Conservation (phyloP, 1,140 invertebrate genomes). For the Matsumurasca onukii region DNA sequence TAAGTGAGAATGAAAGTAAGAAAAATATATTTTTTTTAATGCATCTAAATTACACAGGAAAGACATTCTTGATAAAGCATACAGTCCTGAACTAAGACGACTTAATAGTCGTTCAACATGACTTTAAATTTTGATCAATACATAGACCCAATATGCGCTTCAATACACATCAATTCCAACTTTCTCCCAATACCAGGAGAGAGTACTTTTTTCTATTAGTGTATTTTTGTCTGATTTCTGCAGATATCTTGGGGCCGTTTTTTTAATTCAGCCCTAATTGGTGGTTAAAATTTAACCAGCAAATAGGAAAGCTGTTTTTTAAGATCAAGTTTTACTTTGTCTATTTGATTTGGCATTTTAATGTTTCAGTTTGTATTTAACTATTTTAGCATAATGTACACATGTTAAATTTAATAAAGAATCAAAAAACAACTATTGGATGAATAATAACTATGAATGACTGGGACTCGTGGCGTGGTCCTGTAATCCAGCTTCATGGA, state of each 20-base stretch:
- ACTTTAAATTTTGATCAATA: neutral
- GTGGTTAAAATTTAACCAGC: too few relatives aligned
- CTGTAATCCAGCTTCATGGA: too few relatives aligned
- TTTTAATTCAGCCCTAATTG: neutral
- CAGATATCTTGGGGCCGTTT: neutral
- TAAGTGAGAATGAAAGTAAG: neutral
- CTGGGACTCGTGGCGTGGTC: too few relatives aligned
- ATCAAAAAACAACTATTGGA: too few relatives aligned
- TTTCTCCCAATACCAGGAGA: neutral
- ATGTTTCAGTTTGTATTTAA: too few relatives aligned
- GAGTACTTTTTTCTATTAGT: neutral
- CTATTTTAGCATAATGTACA: too few relatives aligned
- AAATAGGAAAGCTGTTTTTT: neutral
- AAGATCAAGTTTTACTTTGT: neutral
- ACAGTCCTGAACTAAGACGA: neutral
- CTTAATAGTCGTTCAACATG: neutral
- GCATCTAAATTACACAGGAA: neutral
- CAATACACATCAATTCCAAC: neutral
- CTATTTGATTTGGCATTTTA: too few relatives aligned
- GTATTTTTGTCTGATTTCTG: conserved; percentile 2
- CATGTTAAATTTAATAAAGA: too few relatives aligned
- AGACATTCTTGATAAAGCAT: neutral
- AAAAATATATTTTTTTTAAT: neutral
- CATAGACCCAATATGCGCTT: neutral
- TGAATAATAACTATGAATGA: too few relatives aligned